Evolutionary conservation across 1,140 invertebrate species (phyloP).

Genomic region (Hydropsyche tenuis): DNA sequence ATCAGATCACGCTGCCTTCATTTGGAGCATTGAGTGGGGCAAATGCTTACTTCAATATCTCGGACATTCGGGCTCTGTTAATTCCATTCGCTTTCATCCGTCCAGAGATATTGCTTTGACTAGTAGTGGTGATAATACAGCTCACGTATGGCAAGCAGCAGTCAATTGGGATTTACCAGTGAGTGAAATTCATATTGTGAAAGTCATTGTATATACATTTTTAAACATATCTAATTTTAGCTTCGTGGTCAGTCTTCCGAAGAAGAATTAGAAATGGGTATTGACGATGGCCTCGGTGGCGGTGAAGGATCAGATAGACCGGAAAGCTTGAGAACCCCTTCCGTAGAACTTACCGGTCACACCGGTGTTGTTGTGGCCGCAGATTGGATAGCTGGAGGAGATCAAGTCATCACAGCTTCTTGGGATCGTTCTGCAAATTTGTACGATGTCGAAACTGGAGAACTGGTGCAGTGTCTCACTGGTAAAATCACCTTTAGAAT

Average conservation of each 20-base stretch:
- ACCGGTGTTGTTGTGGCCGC: conserved; percentile 90
- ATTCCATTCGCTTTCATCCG: conserved; percentile 96
- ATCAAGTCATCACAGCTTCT: conserved; percentile 96
- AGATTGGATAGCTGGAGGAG: conserved; percentile 90
- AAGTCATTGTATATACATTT: too few species aligned
- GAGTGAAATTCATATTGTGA: too few species aligned
- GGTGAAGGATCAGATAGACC: conserved; percentile 70
- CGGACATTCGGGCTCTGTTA: conserved; percentile 95
- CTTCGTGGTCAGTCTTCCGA: conserved; percentile 79
- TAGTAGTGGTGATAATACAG: conserved; percentile 91
- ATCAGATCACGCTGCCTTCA: conserved; percentile 89
- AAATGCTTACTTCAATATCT: conserved; percentile 92
- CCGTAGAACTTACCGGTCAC: conserved; percentile 84
- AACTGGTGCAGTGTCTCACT: conserved; percentile 85
- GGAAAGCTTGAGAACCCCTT: conserved; percentile 79
- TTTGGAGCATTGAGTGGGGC: conserved; percentile 91
- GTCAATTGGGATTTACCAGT: conserved; percentile 84
- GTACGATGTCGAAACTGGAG: conserved; percentile 96
- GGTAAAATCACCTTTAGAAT: conserved; percentile 58
- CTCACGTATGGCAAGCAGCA: conserved; percentile 97
- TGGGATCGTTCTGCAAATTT: conserved; percentile 97
- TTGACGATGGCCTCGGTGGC: conserved; percentile 67
- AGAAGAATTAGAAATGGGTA: conserved; percentile 82
- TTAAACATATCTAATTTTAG: conserved; percentile 45
- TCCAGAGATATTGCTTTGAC: conserved; percentile 89